Conservation (phyloP, 2,113 vertebrate genomes). For the Bothrops jararaca region DNA sequence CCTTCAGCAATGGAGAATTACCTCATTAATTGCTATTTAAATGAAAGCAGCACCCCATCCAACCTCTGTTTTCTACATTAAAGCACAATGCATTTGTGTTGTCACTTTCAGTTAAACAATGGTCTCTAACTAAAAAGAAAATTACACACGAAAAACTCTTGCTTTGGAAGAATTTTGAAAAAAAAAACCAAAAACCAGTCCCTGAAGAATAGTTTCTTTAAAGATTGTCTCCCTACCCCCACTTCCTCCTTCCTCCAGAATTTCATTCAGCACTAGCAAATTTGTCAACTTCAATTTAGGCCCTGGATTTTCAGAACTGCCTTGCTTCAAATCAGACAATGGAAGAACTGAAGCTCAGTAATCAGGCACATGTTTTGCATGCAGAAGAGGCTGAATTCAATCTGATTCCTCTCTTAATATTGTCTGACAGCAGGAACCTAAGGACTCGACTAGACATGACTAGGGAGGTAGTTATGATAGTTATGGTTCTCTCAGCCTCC, state of each 20-base stretch:
- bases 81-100: not conserved
- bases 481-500: not conserved
- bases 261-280: not conserved
- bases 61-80: not conserved
- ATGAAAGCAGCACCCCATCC: not conserved
- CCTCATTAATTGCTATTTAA: slow-evolving; percentile 5
- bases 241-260: not conserved
- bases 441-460: not conserved
- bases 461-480: not conserved
- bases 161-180: not conserved
- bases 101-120: not conserved
- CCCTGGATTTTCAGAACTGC: not conserved
- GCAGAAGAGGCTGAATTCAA: not conserved
- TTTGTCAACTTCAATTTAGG: not conserved
- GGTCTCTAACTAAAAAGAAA: not conserved
- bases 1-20: not conserved
- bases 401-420: not conserved
- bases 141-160: not conserved
- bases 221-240: not conserved
- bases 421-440: not conserved
- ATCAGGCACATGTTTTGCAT: not conserved
- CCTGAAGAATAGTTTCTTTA: not conserved
- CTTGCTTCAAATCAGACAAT: not conserved
- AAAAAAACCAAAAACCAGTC: not conserved
- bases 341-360: no score